These are phyloP conservation scores for Stenichneumon culpator DNA, from an alignment of 2,888 invertebrate genomes.

Conservation along the genomic window DNA sequence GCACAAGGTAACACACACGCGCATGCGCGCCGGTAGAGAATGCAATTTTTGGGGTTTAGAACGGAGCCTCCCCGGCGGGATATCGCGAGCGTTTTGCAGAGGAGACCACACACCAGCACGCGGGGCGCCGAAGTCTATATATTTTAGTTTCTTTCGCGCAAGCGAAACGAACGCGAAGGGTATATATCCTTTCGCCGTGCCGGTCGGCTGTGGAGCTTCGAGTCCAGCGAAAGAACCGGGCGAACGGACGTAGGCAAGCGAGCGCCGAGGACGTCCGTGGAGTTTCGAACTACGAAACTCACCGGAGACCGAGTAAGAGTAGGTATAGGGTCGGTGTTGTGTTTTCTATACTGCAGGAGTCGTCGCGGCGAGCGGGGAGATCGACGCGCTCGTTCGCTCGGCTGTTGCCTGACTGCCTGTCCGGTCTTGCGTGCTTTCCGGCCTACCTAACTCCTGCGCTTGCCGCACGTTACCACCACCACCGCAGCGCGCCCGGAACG, in stretches of 20 bases:
- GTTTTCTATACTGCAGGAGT: not conserved
- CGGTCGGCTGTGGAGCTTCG: not conserved
- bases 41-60: constrained; percentile 9
- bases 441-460: constrained; percentile 35
- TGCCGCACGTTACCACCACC: constrained; percentile 26
- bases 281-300: constrained; percentile 1
- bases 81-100: constrained; percentile 34
- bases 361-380: constrained; percentile 4
- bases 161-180: constrained; percentile 5
- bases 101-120: constrained; percentile 58
- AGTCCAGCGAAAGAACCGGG: not conserved
- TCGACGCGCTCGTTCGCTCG: constrained; percentile 65
- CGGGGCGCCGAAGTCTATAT: constrained; percentile 5
- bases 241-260: constrained; percentile 15
- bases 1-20: not conserved
- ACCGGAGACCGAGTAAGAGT: not conserved
- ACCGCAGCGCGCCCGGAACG: constrained; percentile 39
- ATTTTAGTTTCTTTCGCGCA: constrained; percentile 15
- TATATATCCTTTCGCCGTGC: constrained; percentile 4
- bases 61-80: constrained; percentile 12
- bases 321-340: not conserved
- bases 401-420: constrained; percentile 71
- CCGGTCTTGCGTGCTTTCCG: constrained; percentile 72
- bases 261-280: not conserved
- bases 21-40: not conserved